phyloP scores from a whole-genome alignment of 2,888 invertebrate species.

The Caenorhabditis imperialis region DNA sequence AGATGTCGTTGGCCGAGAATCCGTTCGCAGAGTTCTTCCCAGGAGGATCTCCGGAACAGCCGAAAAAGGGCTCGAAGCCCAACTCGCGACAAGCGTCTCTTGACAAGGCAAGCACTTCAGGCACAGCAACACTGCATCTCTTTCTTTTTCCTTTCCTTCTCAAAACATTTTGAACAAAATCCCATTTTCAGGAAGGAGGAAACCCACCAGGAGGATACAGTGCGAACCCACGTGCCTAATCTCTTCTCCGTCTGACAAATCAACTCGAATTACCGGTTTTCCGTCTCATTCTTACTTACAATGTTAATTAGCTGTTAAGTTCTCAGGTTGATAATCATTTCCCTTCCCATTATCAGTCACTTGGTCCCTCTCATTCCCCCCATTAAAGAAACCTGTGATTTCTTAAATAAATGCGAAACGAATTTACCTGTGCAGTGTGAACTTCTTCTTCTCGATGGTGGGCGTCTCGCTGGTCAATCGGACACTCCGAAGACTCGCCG shows the following conservation, averaged over 20 bases:
- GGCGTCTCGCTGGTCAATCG: conserved; percentile 46
- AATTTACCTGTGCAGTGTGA: conserved; percentile 34
- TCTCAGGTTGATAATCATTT: conserved; percentile 47
- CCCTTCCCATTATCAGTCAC: conserved; percentile 15
- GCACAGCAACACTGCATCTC: neutral
- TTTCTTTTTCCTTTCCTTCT: neutral
- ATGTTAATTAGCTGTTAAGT: conserved; percentile 16
- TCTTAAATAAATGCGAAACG: conserved; percentile 15
- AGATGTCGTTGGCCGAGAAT: conserved; percentile 64
- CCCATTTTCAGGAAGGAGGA: conserved; percentile 52
- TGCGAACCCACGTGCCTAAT: conserved; percentile 47
- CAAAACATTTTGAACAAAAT: neutral
- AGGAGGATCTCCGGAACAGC: conserved; percentile 45
- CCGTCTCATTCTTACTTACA: neutral
- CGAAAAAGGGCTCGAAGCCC: conserved; percentile 38
- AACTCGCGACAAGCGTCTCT: conserved; percentile 48
- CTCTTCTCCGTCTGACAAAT: neutral
- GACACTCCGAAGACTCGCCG: conserved; percentile 34
- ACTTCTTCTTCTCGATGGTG: conserved; percentile 38
- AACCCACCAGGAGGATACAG: conserved; percentile 51
- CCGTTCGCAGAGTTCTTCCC: conserved; percentile 69
- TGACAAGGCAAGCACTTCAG: conserved; percentile 44
- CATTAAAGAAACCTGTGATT: conserved; percentile 30
- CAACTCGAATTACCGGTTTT: conserved; percentile 41
- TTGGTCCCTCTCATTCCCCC: conserved; percentile 9